phyloP scores from a whole-genome alignment of 2,888 invertebrate genomes.

The Lasioglossum oenotherae region DNA sequence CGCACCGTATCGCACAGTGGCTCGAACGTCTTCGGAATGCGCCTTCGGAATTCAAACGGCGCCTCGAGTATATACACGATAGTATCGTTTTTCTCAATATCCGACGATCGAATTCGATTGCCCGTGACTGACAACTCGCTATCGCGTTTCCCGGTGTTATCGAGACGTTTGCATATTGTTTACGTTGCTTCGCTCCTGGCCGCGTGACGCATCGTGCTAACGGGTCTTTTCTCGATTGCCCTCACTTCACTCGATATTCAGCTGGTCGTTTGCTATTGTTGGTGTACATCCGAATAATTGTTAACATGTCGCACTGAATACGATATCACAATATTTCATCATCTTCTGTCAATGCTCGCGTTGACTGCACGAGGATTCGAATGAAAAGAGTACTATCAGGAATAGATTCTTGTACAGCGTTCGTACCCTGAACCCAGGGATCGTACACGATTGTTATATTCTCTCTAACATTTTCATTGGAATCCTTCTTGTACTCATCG shows the following conservation, averaged over 20 bases:
- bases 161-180: conserved; percentile 7
- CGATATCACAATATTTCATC: conserved; percentile 8
- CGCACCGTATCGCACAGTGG: conserved; percentile 1
- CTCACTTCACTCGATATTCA: conserved; percentile 15
- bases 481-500: conserved; percentile 73
- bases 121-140: conserved; percentile 32
- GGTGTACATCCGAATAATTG: background rate
- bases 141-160: conserved; percentile 29
- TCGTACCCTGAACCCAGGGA: background rate
- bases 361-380: conserved; percentile 63
- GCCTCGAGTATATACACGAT: conserved; percentile 16
- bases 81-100: conserved; percentile 29
- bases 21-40: conserved; percentile 6
- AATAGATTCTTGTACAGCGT: background rate
- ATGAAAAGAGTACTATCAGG: conserved; percentile 50
- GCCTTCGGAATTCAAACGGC: conserved; percentile 38
- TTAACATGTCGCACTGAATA: conserved; percentile 22
- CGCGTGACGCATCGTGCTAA: background rate
- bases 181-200: background rate
- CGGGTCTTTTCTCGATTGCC: background rate
- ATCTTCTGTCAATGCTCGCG: conserved; percentile 34
- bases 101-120: conserved; percentile 10
- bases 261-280: background rate
- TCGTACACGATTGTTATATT: background rate
- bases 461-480: conserved; percentile 58